These are phyloP conservation scores for Cataglyphis cursor DNA, from an alignment of 2,888 invertebrate species.

Conservation along the genomic window DNA sequence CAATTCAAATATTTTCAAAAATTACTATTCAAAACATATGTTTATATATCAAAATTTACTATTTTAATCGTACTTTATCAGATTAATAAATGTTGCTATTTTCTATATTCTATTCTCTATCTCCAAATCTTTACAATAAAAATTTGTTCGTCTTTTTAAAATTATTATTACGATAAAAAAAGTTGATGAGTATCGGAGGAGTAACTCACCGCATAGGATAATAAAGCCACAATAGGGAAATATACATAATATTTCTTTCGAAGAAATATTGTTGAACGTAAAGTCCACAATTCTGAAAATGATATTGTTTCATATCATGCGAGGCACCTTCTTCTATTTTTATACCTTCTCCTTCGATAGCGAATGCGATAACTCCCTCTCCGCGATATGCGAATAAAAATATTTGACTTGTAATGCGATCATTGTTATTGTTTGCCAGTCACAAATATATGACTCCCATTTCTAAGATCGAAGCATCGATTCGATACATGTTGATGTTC, in stretches of 20 bases:
- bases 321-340: constrained; percentile 50
- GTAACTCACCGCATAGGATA: constrained; percentile 1
- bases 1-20: constrained; percentile 3
- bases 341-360: constrained; percentile 26
- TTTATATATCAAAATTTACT: constrained; percentile 22
- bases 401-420: constrained; percentile 37
- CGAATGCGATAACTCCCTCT: not conserved
- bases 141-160: constrained; percentile 8
- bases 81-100: not conserved
- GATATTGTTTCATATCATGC: constrained; percentile 44
- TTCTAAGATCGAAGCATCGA: constrained; percentile 32
- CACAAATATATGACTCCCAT: constrained; percentile 42
- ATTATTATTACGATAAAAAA: constrained; percentile 22
- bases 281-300: constrained; percentile 41
- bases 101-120: constrained; percentile 1
- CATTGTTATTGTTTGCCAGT: constrained; percentile 47
- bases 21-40: not conserved
- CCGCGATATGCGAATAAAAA: constrained; percentile 46
- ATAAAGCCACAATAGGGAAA: constrained; percentile 25
- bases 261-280: constrained; percentile 50
- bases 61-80: not conserved
- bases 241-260: not conserved
- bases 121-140: constrained; percentile 5
- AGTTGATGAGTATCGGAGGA: constrained; percentile 9
- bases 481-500: constrained; percentile 10